A percentile compares a stretch with the other conserved stretches of the same genome.
phyloP scores from a whole-genome alignment of 2,888 invertebrate species.

The Seira musarum region DNA sequence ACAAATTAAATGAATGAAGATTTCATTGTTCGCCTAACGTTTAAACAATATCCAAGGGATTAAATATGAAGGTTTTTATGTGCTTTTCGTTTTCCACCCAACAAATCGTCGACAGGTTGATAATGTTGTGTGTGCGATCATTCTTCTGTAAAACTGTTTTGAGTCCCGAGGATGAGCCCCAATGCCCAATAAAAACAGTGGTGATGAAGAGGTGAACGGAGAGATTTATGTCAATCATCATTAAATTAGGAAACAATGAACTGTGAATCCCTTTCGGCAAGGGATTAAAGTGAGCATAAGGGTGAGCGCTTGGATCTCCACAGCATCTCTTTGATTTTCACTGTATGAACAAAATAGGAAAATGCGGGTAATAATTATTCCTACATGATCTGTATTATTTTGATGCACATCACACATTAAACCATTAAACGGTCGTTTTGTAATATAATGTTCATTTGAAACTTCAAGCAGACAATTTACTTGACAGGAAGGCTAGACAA shows the following conservation, averaged over 20 bases:
- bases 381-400: too few species aligned
- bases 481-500: too few species aligned
- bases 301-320: not conserved
- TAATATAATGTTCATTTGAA: too few species aligned
- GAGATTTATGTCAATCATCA: constrained; percentile 70
- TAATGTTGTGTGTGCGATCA: constrained; percentile 3
- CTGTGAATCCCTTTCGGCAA: constrained; percentile 58
- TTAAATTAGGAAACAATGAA: constrained; percentile 69
- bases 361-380: too few species aligned
- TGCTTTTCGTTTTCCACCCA: not conserved
- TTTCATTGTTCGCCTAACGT: not conserved
- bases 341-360: too few species aligned
- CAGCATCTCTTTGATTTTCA: too few species aligned
- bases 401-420: too few species aligned
- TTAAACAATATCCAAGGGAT: not conserved
- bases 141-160: constrained; percentile 28
- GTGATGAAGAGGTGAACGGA: constrained; percentile 59
- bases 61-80: not conserved
- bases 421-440: too few species aligned
- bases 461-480: too few species aligned
- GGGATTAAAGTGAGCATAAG: constrained; percentile 23
- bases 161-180: constrained; percentile 57
- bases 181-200: not conserved
- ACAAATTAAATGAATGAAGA: constrained; percentile 3
- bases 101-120: not conserved